Base-by-base conservation (phyloP, 1,140 invertebrate genomes). In the Spodoptera litura region DNA sequence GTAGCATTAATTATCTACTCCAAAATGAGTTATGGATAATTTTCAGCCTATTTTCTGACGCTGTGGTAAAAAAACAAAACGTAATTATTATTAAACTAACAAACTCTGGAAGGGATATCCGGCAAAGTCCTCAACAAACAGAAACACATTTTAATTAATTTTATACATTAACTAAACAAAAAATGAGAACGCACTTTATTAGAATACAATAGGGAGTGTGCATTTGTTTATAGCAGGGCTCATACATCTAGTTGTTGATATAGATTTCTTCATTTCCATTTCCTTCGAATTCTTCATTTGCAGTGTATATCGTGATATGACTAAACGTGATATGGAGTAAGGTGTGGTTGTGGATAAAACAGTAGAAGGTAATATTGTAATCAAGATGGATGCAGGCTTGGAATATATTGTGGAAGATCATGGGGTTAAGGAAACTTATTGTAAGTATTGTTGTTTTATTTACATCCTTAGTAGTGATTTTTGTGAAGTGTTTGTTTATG, bases 161-260 rank as follows among this genome's bases (percentile, higher is more conserved):
- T 15, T 51, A 56, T 56, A 56, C 35, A 55, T 8, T 15, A 3
- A 38, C 3, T 15, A 8, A 56, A 35, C 27, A 51, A n/a, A 15
- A 15, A 73, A 73, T 25, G 59, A 59, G 71, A 73, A 51, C 71
- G 71, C 71, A 71, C 51, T 59, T 15, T 73, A 73, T 73, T 73
- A 35, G 56, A 73, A 73, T 73, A 73, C 71, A 73, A 73, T 73
- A 51, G 71, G 20, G 10, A 15, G 13, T 12, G 51, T 68, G 71
- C 56, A 73, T 6, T 9, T 27, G 15, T 51, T 49, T 11, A 53
- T 3, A 56, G 13, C 56, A 25, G n/a, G 38, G 6, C 9, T n/a
- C 56, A 59, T 73, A 58, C 55, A 73, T 61, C 15, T 61, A 73
- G 6, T 61, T 59, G 51, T 61, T 59, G 51, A 27, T 25, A 61